Base-by-base conservation (phyloP, 1,140 invertebrate species). In the Parasteatoda tepidariorum region DNA sequence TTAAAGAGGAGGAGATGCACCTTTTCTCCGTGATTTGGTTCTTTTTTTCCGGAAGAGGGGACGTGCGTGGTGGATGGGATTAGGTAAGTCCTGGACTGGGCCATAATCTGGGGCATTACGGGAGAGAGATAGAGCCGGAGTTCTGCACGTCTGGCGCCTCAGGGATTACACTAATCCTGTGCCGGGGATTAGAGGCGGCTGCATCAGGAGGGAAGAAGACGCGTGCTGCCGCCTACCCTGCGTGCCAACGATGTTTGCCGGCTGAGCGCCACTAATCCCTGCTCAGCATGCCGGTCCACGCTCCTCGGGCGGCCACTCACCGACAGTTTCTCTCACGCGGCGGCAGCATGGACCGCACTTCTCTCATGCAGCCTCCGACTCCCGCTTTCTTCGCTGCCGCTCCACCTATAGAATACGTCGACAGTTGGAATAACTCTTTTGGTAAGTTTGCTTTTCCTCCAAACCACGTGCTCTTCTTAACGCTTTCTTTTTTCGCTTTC, bases 111-210 rank as follows among this genome's bases (percentile, higher is more conserved):
- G 33, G 73, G 73, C 73, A 64, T 64, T 64, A 64, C 73, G 22
- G 71, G 41, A 18, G 24, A 59, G 66, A 74, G 71, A 74, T 74
- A 74, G 71, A 66, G 31, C 64, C 38, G 26, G 75, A 41, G 15
- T 67, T 79, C 75, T 79, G 75, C 75, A 68, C 75, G 62, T 57
- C 75, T 79, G 75, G 75, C 75, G 75, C 75, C 75, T 68, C 75
- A 48, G 54, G 75, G 75, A 79, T 79, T 79, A 79, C 62, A 28
- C 66, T 82, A 82, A 82, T 82, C 78, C 78, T 62, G 66, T 70
- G 26, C 78, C 34, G 66, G 67, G 67, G 78, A 82, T 82, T 82
- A 82, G 68, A 57, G 67, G 57, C 33, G 66, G 64, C 62, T 67
- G 34, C 64, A 28, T 57, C 55, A 74, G 74, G 74, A 33, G 74